phyloP scores from a whole-genome alignment of 2,797 vertebrate genomes.

The Pantherophis vulpinus region DNA sequence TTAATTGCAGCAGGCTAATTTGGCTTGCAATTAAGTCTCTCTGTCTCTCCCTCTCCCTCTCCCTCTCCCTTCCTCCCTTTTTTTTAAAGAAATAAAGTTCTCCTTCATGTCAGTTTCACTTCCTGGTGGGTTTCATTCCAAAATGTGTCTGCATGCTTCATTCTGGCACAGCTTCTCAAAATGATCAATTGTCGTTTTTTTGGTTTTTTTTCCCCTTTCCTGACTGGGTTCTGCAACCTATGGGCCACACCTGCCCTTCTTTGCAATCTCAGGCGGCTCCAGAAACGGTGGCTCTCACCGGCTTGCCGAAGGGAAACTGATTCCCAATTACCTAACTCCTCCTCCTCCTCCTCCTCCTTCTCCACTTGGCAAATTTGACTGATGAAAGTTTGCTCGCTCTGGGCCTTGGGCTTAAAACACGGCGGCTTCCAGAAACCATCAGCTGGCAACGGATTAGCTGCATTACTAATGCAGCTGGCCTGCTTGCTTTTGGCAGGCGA shows the following conservation, averaged over 20 bases:
- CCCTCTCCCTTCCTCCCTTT: fast-evolving
- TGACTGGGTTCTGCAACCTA: neutral
- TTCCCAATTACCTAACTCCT: slow-evolving; percentile 9
- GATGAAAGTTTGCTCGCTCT: neutral
- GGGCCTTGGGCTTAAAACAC: slow-evolving; percentile 40
- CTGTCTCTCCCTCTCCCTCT: too few relatives aligned
- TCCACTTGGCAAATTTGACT: slow-evolving; percentile 2
- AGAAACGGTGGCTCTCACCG: neutral
- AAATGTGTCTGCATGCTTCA: too few relatives aligned
- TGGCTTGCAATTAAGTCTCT: neutral
- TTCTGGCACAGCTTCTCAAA: neutral
- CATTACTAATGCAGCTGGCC: slow-evolving; percentile 50
- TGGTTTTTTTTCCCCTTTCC: neutral
- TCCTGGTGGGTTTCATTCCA: neutral
- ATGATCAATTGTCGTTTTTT: neutral
- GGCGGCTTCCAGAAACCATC: slow-evolving; percentile 27
- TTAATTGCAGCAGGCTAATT: neutral
- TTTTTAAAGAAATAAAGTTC: neutral
- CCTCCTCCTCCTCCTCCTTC: fast-evolving
- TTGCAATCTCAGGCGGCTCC: neutral
- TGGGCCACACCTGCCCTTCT: slow-evolving; percentile 3
- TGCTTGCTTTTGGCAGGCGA: slow-evolving; percentile 49
- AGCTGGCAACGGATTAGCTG: slow-evolving; percentile 11
- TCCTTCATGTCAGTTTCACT: slow-evolving; percentile 12
- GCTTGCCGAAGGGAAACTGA: neutral